Evolutionary conservation across 2,113 vertebrate species (phyloP).

Genomic region (Peromyscus leucopus): DNA sequence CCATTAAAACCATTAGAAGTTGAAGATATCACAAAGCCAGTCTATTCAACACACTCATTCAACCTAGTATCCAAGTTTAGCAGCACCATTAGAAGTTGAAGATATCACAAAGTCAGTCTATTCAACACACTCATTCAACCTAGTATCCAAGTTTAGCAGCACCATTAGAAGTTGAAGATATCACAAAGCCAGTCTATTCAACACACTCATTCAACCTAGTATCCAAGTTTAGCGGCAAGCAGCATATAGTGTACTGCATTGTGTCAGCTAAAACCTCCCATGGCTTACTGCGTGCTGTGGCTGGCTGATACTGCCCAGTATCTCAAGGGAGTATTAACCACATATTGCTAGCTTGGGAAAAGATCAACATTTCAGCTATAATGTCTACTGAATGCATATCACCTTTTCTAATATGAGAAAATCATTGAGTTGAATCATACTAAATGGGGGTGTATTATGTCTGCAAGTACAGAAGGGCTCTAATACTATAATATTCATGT

Average conservation of each 20-base stretch:
- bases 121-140: neutral
- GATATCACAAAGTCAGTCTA: neutral
- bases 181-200: neutral
- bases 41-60: neutral
- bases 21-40: neutral
- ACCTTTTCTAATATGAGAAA: neutral
- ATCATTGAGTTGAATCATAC: neutral
- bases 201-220: neutral
- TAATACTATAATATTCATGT: neutral
- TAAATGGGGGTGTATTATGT: neutral
- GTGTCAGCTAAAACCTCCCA: neutral
- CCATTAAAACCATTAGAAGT: neutral
- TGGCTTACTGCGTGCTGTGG: neutral
- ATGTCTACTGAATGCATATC: neutral
- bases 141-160: neutral
- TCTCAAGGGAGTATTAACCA: neutral
- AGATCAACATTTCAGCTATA: neutral
- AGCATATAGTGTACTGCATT: neutral
- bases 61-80: neutral
- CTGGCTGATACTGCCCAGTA: neutral
- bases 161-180: neutral
- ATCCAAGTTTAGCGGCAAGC: neutral
- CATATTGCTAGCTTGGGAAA: neutral
- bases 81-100: too few relatives aligned
- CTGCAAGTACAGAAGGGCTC: neutral